Evolutionary conservation across 2,888 invertebrate species (phyloP).

Genomic region (Biston stratarius): DNA sequence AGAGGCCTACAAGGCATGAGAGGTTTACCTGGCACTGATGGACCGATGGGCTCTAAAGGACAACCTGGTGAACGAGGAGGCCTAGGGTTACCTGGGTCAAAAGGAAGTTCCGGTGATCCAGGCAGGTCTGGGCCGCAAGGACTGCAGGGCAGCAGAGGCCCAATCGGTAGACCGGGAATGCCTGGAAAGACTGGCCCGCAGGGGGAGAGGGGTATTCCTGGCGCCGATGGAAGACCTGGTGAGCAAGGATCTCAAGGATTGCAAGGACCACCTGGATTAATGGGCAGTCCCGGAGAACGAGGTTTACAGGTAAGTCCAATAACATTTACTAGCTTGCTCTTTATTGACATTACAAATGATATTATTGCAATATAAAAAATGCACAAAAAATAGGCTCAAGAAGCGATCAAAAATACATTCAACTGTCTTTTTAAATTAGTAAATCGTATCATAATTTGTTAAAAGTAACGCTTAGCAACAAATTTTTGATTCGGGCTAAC

Average conservation of each 20-base stretch:
- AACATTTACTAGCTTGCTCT: not conserved
- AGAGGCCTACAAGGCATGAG: conserved; percentile 88
- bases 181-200: conserved; percentile 90
- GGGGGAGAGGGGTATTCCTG: conserved; percentile 91
- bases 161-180: conserved; percentile 89
- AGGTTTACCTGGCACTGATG: conserved; percentile 92
- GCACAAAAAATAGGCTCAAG: too few species aligned
- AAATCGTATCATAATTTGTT: too few species aligned
- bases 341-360: too few species aligned
- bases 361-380: too few species aligned
- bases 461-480: too few species aligned
- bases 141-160: conserved; percentile 87
- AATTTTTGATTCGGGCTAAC: too few species aligned
- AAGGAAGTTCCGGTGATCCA: conserved; percentile 88
- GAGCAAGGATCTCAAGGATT: conserved; percentile 93
- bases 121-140: conserved; percentile 90
- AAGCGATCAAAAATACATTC: too few species aligned
- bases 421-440: too few species aligned
- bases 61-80: conserved; percentile 90
- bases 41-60: conserved; percentile 91
- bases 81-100: conserved; percentile 79
- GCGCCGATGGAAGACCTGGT: conserved; percentile 94
- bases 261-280: conserved; percentile 92
- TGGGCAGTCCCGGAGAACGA: conserved; percentile 92
- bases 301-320: conserved; percentile 87